phyloP scores from a whole-genome alignment of 2,113 vertebrate species.

The Nycticebus coucang region DNA sequence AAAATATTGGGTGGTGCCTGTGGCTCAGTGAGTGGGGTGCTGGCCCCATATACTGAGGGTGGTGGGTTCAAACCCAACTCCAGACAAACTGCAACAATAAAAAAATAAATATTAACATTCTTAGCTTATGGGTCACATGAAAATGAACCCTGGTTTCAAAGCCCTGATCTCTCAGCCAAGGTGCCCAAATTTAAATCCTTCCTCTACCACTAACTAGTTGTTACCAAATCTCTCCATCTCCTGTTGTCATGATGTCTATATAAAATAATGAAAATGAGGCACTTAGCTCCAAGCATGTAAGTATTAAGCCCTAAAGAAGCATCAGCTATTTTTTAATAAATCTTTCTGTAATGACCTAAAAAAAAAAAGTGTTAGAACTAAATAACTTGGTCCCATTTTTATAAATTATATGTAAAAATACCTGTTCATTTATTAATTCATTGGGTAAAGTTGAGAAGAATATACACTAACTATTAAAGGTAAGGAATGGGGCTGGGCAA shows the following conservation, averaged over 20 bases:
- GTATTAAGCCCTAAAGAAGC: not conserved
- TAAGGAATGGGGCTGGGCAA: not conserved
- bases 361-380: not conserved
- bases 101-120: not conserved
- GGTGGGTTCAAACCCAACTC: too few species aligned
- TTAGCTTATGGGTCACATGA: not conserved
- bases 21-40: too few species aligned
- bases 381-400: constrained; percentile 13
- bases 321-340: constrained; percentile 21
- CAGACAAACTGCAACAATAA: too few species aligned
- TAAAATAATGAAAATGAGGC: constrained; percentile 13
- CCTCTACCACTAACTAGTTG: not conserved
- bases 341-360: not conserved
- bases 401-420: not conserved
- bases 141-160: not conserved
- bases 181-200: constrained; percentile 13
- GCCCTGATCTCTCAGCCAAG: not conserved
- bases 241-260: not conserved
- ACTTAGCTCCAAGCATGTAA: not conserved
- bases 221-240: not conserved
- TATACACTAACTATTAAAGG: not conserved
- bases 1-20: not conserved
- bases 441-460: not conserved
- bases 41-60: too few species aligned
- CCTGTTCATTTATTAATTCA: not conserved